Evolutionary conservation across 2,113 vertebrate species (phyloP), one percentile per base, ranked within the genome.

Genomic region (Ochotona princeps): DNA sequence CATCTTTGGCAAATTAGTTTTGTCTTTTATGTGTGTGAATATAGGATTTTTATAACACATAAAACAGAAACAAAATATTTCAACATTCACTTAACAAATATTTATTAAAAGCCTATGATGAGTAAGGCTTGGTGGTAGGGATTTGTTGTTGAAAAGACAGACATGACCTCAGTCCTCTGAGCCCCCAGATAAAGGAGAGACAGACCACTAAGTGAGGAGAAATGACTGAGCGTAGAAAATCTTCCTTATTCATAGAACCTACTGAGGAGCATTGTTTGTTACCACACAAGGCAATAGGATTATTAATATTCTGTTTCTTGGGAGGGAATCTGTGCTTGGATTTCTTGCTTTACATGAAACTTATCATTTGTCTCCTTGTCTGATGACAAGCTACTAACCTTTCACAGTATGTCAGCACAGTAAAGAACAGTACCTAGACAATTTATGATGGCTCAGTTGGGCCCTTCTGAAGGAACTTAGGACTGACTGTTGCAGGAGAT

Each of bases 61-160:
- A 63, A 91, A 92, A 76, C 18, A 85, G 92, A 95, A 94, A 32
- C 18, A 67, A 92, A 82, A 12, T 83, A 75, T 93, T 83, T 86
- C 7, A 44, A 80, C 66, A 66, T 82, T 51, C 3, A 44, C 80
- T 66, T 57, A 91, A 74, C 30, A 79, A 93, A n/a, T 86, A 67
- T 49, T 79, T 94, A 51, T 90, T 63, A 65, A 69, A 63, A 72
- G 47, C 26, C 69, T 78, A 54, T 28, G 75, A 15, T 32, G 3
- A 25, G 3, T 83, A 83, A 87, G 47, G 18, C 12, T 61, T 83
- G 70, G 7, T 78, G n/a, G 25, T 84, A 8, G 47, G 72, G 23
- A 76, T 26, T 35, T 0, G 1, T 32, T 79, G 25, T 83, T 14
- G 8, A 44, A 81, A 80, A 49, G 12, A 76, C 14, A 63, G 49